Percentiles rank a stretch among this genome's conserved stretches.
These are phyloP conservation scores for Drosophila imparisetae DNA, from an alignment of 2,888 invertebrate genomes.

Conservation along the genomic window DNA sequence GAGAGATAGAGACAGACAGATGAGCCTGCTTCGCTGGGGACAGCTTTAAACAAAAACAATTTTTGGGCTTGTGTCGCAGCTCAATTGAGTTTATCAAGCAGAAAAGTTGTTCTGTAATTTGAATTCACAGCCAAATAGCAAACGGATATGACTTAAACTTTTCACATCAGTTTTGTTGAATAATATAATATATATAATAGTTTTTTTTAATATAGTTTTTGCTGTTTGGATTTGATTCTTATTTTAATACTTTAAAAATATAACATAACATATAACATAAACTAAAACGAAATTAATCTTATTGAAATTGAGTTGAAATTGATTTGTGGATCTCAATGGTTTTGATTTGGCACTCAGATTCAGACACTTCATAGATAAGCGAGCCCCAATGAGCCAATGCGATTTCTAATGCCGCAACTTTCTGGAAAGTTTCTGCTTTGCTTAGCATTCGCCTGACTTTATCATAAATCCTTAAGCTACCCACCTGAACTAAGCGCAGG, in stretches of 20 bases:
- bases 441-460: conserved; percentile 53
- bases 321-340: conserved; percentile 21
- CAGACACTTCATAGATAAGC: conserved; percentile 72
- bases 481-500: conserved; percentile 29
- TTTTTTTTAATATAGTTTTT: background rate
- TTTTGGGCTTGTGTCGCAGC: conserved; percentile 28
- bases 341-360: conserved; percentile 52
- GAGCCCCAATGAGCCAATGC: conserved; percentile 66
- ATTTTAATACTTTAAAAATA: background rate
- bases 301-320: conserved; percentile 3
- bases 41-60: conserved; percentile 23
- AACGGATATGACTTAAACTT: background rate
- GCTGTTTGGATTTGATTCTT: background rate
- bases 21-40: conserved; percentile 16
- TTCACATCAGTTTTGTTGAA: background rate
- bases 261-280: background rate
- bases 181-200: background rate
- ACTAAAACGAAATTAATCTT: background rate
- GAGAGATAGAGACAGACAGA: background rate
- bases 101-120: conserved; percentile 7
- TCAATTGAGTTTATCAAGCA: conserved; percentile 9
- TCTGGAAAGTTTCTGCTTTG: conserved; percentile 61
- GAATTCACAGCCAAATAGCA: conserved; percentile 5
- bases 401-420: conserved; percentile 64
- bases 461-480: conserved; percentile 77